Evolutionary conservation across 2,888 invertebrate genomes (phyloP).

Genomic region (Eucriotettix oculatus): DNA sequence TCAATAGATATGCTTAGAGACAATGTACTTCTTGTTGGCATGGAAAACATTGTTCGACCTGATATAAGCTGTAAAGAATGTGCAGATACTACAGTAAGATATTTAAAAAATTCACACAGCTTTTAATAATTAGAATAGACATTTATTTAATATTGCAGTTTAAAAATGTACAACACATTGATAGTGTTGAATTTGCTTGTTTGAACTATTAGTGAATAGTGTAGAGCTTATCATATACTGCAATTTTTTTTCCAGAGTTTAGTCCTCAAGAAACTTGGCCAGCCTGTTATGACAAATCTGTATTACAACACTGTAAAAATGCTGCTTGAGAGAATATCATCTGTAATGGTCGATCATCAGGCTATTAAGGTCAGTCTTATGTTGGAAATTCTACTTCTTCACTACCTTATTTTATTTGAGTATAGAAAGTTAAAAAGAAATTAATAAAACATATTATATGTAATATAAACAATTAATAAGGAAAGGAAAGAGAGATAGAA

Average conservation of each 20-base stretch:
- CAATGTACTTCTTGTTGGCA: conserved; percentile 48
- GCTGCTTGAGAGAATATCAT: conserved; percentile 83
- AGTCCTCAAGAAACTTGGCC: conserved; percentile 81
- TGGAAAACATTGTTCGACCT: conserved; percentile 76
- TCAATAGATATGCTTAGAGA: conserved; percentile 63
- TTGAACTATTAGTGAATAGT: neutral
- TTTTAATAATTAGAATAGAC: no score
- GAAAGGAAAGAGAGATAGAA: no score
- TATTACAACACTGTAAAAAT: conserved; percentile 94
- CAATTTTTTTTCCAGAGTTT: conserved; percentile 36
- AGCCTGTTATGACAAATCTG: conserved; percentile 85
- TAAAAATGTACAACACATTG: no score
- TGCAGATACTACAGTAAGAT: conserved; percentile 67
- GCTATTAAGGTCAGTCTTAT: conserved; percentile 46
- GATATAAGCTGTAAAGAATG: conserved; percentile 89
- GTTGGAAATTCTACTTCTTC: neutral
- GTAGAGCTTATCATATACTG: neutral
- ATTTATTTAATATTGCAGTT: no score
- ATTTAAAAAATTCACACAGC: neutral
- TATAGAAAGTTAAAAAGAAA: neutral
- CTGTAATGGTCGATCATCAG: conserved; percentile 88
- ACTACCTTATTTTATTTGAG: neutral
- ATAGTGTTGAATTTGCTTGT: neutral
- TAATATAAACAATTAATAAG: no score
- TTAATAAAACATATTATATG: no score